These are phyloP conservation scores for Opisthograptis luteolata DNA, from an alignment of 2,888 invertebrate genomes.

Conservation along the genomic window DNA sequence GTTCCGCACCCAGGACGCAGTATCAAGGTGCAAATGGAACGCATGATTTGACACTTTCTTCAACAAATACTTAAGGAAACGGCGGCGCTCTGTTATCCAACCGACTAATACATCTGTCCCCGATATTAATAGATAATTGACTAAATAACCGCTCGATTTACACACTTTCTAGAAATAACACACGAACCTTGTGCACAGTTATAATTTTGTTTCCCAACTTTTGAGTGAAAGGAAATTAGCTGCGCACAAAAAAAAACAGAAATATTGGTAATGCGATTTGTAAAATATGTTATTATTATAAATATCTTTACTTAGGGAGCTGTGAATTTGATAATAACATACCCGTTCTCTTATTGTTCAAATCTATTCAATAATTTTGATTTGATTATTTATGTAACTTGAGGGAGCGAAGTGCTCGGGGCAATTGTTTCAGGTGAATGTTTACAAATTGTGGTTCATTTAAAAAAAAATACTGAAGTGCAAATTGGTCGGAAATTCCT, in stretches of 20 bases:
- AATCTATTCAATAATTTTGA: too few relatives aligned
- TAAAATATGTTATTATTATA: background rate
- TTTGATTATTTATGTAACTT: too few relatives aligned
- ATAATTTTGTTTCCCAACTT: constrained; percentile 52
- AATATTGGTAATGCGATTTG: constrained; percentile 2
- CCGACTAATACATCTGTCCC: constrained; percentile 59
- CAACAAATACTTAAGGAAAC: constrained; percentile 77
- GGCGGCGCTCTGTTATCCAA: constrained; percentile 61
- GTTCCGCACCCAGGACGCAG: constrained; percentile 53
- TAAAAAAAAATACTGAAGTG: too few relatives aligned
- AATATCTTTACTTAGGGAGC: background rate
- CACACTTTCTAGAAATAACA: constrained; percentile 72
- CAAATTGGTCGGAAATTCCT: too few relatives aligned
- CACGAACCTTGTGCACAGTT: constrained; percentile 38
- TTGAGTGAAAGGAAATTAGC: constrained; percentile 54
- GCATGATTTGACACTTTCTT: constrained; percentile 78
- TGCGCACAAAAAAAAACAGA: constrained; percentile 37
- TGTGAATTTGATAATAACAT: background rate
- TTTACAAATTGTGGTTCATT: too few relatives aligned
- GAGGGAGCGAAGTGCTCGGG: too few relatives aligned
- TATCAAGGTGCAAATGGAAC: constrained; percentile 72
- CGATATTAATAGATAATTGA: constrained; percentile 68
- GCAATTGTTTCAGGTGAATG: too few relatives aligned
- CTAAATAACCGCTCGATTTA: constrained; percentile 71
- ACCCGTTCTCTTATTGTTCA: background rate